These are phyloP conservation scores for Rhinolophus sinicus DNA, from an alignment of 2,113 vertebrate species.

Conservation along the genomic window DNA sequence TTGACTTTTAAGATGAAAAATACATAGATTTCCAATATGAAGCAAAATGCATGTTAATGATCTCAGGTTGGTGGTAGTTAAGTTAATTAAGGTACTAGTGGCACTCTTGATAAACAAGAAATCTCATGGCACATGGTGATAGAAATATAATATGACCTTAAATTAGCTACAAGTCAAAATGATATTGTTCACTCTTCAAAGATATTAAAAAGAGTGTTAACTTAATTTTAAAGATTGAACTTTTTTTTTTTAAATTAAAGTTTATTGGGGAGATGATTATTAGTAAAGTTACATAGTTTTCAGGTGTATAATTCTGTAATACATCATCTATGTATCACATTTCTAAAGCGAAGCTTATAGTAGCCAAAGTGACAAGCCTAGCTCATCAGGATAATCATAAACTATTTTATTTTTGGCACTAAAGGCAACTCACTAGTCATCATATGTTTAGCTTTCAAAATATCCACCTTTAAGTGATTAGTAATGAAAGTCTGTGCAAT, in stretches of 20 bases:
- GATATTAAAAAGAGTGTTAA: background rate
- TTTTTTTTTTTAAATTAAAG: no score
- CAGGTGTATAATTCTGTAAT: no score
- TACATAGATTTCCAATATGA: background rate
- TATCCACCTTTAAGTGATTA: background rate
- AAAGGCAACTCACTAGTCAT: background rate
- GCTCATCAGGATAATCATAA: background rate
- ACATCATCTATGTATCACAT: no score
- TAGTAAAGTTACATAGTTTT: no score
- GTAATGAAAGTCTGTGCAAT: background rate
- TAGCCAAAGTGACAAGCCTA: background rate
- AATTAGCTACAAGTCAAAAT: background rate
- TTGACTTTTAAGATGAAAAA: conserved; percentile 20
- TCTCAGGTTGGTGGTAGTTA: background rate
- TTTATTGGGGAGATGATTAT: no score
- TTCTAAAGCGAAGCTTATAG: background rate
- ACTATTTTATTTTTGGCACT: background rate
- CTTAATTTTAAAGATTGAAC: background rate
- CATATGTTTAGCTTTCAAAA: background rate
- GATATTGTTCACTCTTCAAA: background rate
- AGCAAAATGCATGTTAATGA: background rate
- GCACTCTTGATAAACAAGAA: background rate
- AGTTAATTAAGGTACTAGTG: background rate
- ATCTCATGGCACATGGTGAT: background rate
- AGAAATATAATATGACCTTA: background rate